phyloP scores from a whole-genome alignment of 2,113 vertebrate genomes.

The Nothoprocta perdicaria region DNA sequence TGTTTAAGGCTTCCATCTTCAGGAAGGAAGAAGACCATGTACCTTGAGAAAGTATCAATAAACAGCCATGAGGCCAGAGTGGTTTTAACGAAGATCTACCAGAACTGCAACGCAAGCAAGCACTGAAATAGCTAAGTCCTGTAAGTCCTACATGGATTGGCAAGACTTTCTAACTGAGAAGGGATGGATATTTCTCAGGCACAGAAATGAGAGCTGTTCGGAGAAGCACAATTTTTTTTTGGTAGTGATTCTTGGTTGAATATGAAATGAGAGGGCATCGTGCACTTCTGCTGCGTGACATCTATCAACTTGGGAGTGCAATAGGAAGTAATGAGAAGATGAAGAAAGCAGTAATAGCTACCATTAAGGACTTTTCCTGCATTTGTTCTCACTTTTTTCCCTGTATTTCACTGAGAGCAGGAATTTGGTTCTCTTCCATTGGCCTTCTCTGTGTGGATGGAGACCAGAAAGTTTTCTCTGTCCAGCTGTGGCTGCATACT shows the following conservation, averaged over 20 bases:
- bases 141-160: background rate
- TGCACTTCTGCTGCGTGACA: background rate
- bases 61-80: slow-evolving; percentile 26
- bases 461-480: background rate
- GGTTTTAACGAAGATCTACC: slow-evolving; percentile 17
- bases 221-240: background rate
- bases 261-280: background rate
- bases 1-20: background rate
- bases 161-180: background rate
- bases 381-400: background rate
- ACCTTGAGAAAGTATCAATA: background rate
- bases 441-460: background rate
- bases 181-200: background rate
- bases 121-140: background rate
- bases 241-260: background rate
- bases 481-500: background rate
- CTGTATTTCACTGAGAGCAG: background rate
- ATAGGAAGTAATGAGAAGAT: background rate
- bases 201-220: background rate
- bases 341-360: background rate
- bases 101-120: background rate
- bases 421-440: background rate
- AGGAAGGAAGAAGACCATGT: background rate
- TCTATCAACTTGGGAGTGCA: background rate
- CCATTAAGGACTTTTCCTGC: background rate